Conservation (phyloP, 2,113 vertebrate species). For the Mormyrus iriodes region DNA sequence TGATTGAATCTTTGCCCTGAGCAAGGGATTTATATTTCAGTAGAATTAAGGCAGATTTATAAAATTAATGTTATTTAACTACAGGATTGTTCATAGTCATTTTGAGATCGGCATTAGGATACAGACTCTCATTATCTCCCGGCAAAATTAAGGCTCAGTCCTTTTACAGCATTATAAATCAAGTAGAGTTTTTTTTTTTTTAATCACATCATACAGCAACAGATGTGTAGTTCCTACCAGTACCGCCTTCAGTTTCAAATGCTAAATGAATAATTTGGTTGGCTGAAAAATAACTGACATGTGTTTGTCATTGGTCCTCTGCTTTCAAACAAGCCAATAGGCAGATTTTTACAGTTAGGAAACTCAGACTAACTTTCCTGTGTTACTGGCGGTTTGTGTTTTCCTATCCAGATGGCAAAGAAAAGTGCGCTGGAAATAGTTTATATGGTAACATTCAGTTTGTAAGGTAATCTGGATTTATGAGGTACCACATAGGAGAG, state of each 20-base stretch:
- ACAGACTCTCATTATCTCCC: neutral
- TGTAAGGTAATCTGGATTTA: neutral
- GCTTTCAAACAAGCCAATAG: constrained; percentile 1
- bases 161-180: neutral
- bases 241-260: neutral
- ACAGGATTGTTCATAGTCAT: neutral
- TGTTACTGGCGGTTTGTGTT: neutral
- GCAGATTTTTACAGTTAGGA: neutral
- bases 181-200: neutral
- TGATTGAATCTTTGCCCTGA: neutral
- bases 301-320: neutral
- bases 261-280: neutral
- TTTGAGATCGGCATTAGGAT: neutral
- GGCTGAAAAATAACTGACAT: neutral
- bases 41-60: neutral
- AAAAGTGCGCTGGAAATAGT: neutral
- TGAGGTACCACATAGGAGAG: neutral
- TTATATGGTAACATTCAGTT: neutral
- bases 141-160: neutral
- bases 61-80: neutral
- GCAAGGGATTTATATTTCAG: neutral
- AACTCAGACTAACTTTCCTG: neutral
- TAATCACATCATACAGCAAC: neutral
- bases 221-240: neutral
- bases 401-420: neutral